A percentile compares a stretch with the other conserved stretches of the same genome.
Evolutionary conservation across 2,888 invertebrate genomes (phyloP).

Genomic region (Amphipoea oculea): DNA sequence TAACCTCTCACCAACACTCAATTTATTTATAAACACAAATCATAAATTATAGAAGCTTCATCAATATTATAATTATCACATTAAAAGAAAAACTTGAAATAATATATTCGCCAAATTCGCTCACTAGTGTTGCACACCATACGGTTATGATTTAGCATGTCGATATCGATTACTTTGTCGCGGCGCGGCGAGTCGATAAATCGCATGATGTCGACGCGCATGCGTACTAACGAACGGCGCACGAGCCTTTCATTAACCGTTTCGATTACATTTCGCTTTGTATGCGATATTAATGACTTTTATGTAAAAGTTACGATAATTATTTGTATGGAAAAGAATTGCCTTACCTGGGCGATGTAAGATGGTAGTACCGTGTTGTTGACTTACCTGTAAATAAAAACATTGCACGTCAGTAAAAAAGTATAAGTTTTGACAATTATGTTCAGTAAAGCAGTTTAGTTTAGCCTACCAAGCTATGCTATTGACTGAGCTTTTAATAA

Average conservation of each 20-base stretch:
- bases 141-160: constrained; percentile 74
- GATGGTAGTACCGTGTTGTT: neutral
- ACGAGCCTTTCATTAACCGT: constrained; percentile 78
- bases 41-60: constrained; percentile 40
- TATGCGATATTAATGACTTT: constrained; percentile 83
- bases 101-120: constrained; percentile 36
- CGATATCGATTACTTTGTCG: constrained; percentile 84
- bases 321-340: constrained; percentile 71
- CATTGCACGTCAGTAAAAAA: constrained; percentile 13
- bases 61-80: constrained; percentile 46
- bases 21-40: constrained; percentile 37
- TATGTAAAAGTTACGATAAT: constrained; percentile 81
- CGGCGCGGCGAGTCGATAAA: constrained; percentile 79
- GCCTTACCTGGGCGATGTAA: constrained; percentile 42
- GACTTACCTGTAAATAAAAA: constrained; percentile 58
- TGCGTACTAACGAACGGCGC: constrained; percentile 81
- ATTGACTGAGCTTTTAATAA: neutral
- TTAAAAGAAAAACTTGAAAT: constrained; percentile 30
- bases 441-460: neutral
- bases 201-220: constrained; percentile 74
- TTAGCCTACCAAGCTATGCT: neutral
- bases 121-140: constrained; percentile 60
- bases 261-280: constrained; percentile 81
- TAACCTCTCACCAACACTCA: constrained; percentile 43
- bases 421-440: neutral